phyloP scores from a whole-genome alignment of 2,797 vertebrate genomes.

The Euthynnus affinis region DNA sequence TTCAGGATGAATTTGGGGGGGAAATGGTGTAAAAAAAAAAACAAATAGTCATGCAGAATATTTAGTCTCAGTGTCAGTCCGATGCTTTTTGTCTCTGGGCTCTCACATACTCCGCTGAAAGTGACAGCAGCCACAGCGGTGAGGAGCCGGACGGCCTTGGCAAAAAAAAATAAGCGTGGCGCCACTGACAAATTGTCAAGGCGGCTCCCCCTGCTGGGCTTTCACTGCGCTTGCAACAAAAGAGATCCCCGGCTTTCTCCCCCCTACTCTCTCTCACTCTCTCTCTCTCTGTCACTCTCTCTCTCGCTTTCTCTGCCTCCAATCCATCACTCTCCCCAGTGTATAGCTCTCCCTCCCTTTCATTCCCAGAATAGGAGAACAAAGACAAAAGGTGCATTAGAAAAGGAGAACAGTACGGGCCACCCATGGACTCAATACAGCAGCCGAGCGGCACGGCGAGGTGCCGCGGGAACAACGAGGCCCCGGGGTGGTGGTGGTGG shows the following conservation, averaged over 20 bases:
- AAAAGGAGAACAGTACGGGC: conserved; percentile 59
- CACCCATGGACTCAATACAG: conserved; percentile 72
- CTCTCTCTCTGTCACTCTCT: conserved; percentile 33
- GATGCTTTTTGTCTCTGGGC: conserved; percentile 55
- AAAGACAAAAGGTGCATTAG: conserved; percentile 79
- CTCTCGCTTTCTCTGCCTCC: conserved; percentile 58
- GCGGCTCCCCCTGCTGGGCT: conserved; percentile 81
- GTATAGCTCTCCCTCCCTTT: conserved; percentile 60
- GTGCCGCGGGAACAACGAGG: conserved; percentile 42
- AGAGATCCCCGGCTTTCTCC: conserved; percentile 51
- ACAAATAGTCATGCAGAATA: background rate
- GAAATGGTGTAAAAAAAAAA: too few relatives aligned
- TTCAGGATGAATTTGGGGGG: too few relatives aligned
- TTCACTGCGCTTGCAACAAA: conserved; percentile 74
- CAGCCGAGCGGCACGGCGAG: conserved; percentile 50
- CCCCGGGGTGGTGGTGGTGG: background rate
- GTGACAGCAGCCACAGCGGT: conserved; percentile 46
- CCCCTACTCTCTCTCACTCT: conserved; percentile 19
- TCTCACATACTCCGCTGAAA: conserved; percentile 38
- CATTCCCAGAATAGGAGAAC: conserved; percentile 59
- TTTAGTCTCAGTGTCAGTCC: conserved; percentile 25
- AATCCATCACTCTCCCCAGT: conserved; percentile 67
- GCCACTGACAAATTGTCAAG: conserved; percentile 76
- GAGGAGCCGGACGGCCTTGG: conserved; percentile 42
- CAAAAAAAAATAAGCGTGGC: conserved; percentile 61